Evolutionary conservation across 1,140 invertebrate species (phyloP).

Genomic region (Drosophila bifasciata): DNA sequence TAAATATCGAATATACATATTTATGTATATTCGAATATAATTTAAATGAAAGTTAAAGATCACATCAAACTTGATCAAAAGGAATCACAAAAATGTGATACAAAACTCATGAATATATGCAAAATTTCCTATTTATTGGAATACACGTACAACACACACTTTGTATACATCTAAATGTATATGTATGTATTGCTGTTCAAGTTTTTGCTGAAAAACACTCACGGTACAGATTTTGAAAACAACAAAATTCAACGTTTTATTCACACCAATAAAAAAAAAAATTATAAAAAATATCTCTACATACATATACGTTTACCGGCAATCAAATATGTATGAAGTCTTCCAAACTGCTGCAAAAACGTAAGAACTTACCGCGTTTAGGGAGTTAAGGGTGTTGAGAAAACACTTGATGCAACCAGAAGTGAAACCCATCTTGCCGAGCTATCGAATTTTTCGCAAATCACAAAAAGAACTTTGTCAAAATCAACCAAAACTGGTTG

Average conservation of each 20-base stretch:
- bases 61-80: conserved; percentile 19
- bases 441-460: background rate
- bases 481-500: conserved; percentile 7
- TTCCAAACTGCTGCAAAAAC: background rate
- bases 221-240: no score
- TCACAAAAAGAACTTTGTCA: background rate
- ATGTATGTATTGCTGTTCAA: background rate
- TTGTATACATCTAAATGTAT: background rate
- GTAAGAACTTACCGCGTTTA: conserved; percentile 61
- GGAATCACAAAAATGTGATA: conserved; percentile 22
- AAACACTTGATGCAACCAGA: conserved; percentile 71
- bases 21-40: no score
- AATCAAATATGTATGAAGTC: background rate
- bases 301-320: background rate
- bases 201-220: no score
- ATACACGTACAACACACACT: background rate
- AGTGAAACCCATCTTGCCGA: conserved; percentile 68
- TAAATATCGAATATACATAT: no score
- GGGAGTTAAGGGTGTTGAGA: conserved; percentile 63
- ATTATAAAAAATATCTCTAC: background rate
- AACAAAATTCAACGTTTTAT: background rate
- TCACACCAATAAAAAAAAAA: conserved; percentile 1
- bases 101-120: background rate
- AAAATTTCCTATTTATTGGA: conserved; percentile 5
- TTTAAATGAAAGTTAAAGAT: no score